These are phyloP conservation scores for Prostheceraeus crozeri DNA, from an alignment of 2,888 invertebrate genomes.

Conservation along the genomic window DNA sequence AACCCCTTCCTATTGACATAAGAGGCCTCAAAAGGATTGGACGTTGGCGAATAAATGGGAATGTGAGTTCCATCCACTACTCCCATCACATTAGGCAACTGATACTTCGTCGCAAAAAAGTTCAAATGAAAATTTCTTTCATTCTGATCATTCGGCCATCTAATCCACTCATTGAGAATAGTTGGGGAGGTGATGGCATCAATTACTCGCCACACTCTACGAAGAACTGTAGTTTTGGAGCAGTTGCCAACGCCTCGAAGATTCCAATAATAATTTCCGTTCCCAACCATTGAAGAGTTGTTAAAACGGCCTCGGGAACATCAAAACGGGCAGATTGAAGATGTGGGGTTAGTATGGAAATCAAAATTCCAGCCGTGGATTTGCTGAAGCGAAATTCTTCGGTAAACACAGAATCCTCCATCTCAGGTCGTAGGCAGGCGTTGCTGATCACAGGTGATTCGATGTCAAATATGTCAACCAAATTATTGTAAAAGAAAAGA, in stretches of 20 bases:
- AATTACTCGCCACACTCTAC: background rate
- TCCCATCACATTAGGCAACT: constrained; percentile 43
- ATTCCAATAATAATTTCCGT: constrained; percentile 15
- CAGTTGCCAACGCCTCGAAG: background rate
- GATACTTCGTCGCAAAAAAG: background rate
- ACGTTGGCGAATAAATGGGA: constrained; percentile 39
- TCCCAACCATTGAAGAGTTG: constrained; percentile 6
- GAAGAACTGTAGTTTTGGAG: background rate
- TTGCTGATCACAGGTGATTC: no score
- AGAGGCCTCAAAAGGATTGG: constrained; percentile 30
- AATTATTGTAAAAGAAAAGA: no score
- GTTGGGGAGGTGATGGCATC: background rate
- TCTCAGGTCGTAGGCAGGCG: no score
- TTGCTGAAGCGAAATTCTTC: no score
- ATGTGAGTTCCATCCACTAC: constrained; percentile 43
- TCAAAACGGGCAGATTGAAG: no score
- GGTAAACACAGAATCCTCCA: no score
- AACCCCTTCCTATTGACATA: constrained; percentile 42
- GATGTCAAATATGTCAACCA: no score
- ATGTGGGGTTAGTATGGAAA: no score
- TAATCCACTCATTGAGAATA: background rate
- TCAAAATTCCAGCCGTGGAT: no score
- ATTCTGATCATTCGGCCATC: background rate
- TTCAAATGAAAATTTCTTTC: background rate
- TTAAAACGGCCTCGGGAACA: no score